Evolutionary conservation across 2,797 vertebrate species (phyloP), one percentile per base, ranked within the genome.

Genomic region (Varecia variegata): DNA sequence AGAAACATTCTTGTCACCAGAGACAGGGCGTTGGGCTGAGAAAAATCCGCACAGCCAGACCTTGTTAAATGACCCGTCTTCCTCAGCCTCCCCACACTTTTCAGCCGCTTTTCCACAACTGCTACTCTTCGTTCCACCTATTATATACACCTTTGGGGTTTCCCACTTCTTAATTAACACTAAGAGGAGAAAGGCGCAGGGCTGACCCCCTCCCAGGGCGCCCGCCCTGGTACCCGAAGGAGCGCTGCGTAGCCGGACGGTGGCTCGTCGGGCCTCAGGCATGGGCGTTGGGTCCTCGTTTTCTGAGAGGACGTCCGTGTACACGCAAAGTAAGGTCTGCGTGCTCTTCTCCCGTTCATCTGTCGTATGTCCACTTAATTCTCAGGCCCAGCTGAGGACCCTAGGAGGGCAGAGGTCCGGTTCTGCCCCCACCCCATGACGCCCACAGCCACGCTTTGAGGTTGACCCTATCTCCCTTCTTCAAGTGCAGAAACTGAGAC

Each of bases 401-500:
- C 5, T 12, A 13, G 27, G 25, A 45, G 47, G 47, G 15, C 14
- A 21, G 35, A 40, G 18, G 35, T 2, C 5, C 23, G 21, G 56
- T 23, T 38, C 7, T 1, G 0, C 8, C 35, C 20, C 32, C 47
- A 38, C 4, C 2, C 5, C 6, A 12, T n/a, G n/a, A 45, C 23
- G 68, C 32, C 74, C 23, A 25, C 17, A 21, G 60, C 50, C 52
- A 6, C 50, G 52, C 50, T 5, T 20, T 3, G 88, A 68, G 52
- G 58, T 4, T 17, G 15, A 4, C 9, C 0, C 38, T 35, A 27
- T 27, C 54, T 9, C 17, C 9, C 1, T 27, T 47, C 67, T 23
- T 40, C 20, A 70, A 45, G 38, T 27, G 81, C 62, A 65, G 58
- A 62, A 47, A 52, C 7, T 8, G 30, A 88, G 60, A 35, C 47